A percentile compares a stretch with the other conserved stretches of the same genome.
Conservation (phyloP, 2,113 vertebrate genomes). For the Crocuta crocuta region DNA sequence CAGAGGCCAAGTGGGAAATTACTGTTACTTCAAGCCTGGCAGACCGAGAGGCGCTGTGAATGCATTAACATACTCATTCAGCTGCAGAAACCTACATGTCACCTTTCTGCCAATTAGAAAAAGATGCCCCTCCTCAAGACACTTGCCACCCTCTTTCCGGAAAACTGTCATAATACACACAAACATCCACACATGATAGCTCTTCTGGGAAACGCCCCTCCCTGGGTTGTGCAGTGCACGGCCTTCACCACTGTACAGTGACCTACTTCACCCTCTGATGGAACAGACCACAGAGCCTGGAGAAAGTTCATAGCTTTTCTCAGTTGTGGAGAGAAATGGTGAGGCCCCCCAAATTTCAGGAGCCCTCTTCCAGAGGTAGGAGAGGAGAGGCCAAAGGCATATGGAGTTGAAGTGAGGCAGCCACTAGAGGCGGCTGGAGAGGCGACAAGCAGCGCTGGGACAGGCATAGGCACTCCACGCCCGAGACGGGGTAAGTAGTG, state of each 20-base stretch:
- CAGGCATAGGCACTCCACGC: neutral
- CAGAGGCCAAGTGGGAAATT: neutral
- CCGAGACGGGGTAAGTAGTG: neutral
- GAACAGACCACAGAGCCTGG: neutral
- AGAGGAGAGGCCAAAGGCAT: neutral
- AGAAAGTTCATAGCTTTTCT: neutral
- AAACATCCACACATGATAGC: neutral
- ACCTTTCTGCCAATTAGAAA: neutral
- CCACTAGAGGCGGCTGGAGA: neutral
- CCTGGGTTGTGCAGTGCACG: neutral
- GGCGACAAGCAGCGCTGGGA: neutral
- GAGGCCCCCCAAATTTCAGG: neutral
- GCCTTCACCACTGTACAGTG: neutral
- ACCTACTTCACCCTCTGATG: neutral
- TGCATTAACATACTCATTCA: neutral
- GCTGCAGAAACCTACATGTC: neutral
- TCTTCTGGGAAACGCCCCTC: neutral
- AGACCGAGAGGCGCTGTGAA: neutral
- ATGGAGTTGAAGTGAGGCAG: neutral
- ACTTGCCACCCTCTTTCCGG: neutral
- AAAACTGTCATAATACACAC: neutral
- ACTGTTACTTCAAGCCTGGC: neutral
- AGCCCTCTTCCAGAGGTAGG: neutral
- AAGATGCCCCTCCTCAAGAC: neutral
- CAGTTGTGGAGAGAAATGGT: neutral